These are phyloP conservation scores for Tapirus terrestris DNA, from an alignment of 2,113 vertebrate species.

Conservation along the genomic window DNA sequence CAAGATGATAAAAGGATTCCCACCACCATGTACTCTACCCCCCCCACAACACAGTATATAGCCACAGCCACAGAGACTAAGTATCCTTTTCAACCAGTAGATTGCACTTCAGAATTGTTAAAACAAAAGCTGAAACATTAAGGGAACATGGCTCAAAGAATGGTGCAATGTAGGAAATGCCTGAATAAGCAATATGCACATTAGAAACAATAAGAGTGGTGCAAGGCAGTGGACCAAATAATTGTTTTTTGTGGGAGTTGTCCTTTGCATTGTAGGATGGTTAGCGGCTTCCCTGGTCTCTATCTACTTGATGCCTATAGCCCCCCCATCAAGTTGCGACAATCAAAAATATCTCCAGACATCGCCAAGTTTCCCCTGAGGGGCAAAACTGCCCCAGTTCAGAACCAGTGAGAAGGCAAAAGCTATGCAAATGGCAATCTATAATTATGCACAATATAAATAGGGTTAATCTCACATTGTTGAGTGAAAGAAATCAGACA, in stretches of 20 bases:
- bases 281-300: not conserved
- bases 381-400: not conserved
- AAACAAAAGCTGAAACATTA: not conserved
- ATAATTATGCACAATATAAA: not conserved
- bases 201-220: not conserved
- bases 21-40: not conserved
- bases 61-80: not conserved
- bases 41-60: not conserved
- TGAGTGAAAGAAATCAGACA: not conserved
- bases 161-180: not conserved
- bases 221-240: not conserved
- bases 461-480: not conserved
- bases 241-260: not conserved
- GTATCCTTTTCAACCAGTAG: not conserved
- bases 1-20: not conserved
- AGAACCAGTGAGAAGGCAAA: not conserved
- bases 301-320: not conserved
- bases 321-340: not conserved
- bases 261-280: not conserved
- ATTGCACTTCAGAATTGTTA: not conserved
- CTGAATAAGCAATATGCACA: not conserved
- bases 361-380: not conserved
- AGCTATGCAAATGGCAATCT: not conserved
- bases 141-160: not conserved
- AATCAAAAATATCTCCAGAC: not conserved